phyloP scores from a whole-genome alignment of 2,113 vertebrate species.

The Pollimyrus isidori region DNA sequence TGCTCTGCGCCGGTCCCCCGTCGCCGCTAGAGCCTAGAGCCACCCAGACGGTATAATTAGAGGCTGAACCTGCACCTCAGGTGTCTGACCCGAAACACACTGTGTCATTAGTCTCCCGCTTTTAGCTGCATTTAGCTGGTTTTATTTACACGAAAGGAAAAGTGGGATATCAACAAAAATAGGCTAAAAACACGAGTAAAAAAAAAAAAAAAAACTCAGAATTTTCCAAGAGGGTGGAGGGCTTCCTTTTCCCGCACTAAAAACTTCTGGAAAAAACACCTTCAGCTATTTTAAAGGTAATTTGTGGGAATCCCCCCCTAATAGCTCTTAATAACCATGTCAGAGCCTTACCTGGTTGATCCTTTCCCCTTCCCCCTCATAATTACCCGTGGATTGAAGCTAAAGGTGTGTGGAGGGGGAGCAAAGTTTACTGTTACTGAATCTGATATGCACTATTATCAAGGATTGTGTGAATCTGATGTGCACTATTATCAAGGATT shows the following conservation, averaged over 20 bases:
- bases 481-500: neutral
- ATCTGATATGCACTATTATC: neutral
- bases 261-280: constrained; percentile 41
- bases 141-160: constrained; percentile 31
- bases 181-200: constrained; percentile 32
- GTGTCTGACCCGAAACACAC: constrained; percentile 15
- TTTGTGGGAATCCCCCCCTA: constrained; percentile 56
- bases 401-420: neutral
- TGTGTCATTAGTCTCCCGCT: constrained; percentile 18
- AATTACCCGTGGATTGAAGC: neutral
- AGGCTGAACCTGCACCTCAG: constrained; percentile 19
- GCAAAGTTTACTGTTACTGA: too few species aligned
- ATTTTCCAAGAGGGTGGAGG: constrained; percentile 39
- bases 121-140: constrained; percentile 14
- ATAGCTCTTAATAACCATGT: constrained; percentile 54
- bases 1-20: constrained; percentile 25
- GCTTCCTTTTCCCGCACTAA: constrained; percentile 39
- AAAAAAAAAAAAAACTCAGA: constrained; percentile 42
- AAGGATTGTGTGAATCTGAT: neutral
- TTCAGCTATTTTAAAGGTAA: constrained; percentile 46
- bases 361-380: neutral
- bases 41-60: constrained; percentile 48
- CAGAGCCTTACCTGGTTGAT: constrained; percentile 39
- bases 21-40: constrained; percentile 35
- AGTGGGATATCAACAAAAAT: constrained; percentile 43